Base-by-base conservation (phyloP, 2,888 invertebrate genomes). In the Stratiomys singularior region DNA sequence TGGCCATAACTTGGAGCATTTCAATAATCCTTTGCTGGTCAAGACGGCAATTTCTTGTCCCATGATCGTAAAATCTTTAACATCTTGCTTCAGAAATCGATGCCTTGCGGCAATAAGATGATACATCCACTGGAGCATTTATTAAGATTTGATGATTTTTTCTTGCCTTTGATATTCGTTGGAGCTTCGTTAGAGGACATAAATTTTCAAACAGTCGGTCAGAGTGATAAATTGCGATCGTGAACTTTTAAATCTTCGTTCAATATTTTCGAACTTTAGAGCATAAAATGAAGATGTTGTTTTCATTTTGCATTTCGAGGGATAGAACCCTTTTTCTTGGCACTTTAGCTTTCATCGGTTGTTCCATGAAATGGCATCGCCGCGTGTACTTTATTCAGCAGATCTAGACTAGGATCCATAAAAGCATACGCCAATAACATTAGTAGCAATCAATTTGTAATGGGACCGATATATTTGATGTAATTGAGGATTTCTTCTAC, bases 41-140 rank as follows among this genome's bases (percentile, higher is more conserved):
- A 56, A 76, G 78, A 77, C 64, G 76, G 77, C 69, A 72, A 77
- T 67, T 77, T 67, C 72, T 77, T 46, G 44, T 58, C 72, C 56
- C 79, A 77, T 60, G 74, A 74, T 77, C 79, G 72, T 79, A 79
- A 79, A 79, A 77, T 74, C 66, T 79, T 77, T 79, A 77, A 79
- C 77, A 76, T 77, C 77, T 79, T 79, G 74, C 66, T 72, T 76
- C 56, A 63, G 60, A 72, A 30, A 63, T 28, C 28, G 72, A 69
- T 37, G 46, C 58, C 74, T 21, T 37, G 37, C 9, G 56, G 71
- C 56, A 25, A 72, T 47, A 72, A 72, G 71, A 72, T 72, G 71
- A 56, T 52, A 47, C 30, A 72, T 66, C 30, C 30, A 9, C 66
- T 30, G 30, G 21, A 66, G 11, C 37, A 66, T 66, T 66, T 66